Conservation (phyloP, 2,113 vertebrate genomes). For the Oncorhynchus keta region DNA sequence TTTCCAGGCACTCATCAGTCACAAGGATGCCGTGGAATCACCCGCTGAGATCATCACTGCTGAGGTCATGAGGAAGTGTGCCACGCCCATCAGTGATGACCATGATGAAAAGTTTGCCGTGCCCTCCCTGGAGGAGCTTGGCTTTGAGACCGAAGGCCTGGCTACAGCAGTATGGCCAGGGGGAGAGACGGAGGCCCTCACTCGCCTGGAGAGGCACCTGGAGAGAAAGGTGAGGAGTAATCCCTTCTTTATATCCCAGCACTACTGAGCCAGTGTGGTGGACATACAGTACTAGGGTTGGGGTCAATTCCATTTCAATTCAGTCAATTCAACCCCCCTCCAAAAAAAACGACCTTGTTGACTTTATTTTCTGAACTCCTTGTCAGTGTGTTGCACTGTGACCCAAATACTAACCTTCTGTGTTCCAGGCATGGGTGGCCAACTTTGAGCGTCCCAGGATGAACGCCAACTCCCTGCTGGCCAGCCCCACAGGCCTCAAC, state of each 20-base stretch:
- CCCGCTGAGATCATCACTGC: conserved; percentile 82
- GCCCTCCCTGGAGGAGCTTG: conserved; percentile 86
- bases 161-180: conserved; percentile 90
- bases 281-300: not conserved
- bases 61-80: conserved; percentile 79
- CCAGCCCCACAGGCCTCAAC: too few species aligned
- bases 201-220: conserved; percentile 89
- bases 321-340: too few species aligned
- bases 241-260: not conserved
- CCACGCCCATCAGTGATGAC: conserved; percentile 81
- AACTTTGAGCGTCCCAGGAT: too few species aligned
- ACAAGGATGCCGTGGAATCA: conserved; percentile 83
- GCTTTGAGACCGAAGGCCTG: conserved; percentile 92
- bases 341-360: too few species aligned
- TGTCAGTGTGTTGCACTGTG: not conserved
- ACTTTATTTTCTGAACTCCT: not conserved
- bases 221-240: conserved; percentile 84
- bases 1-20: conserved; percentile 85
- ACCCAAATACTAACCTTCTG: too few species aligned
- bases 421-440: too few species aligned
- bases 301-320: too few species aligned
- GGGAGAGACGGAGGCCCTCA: conserved; percentile 93
- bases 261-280: not conserved
- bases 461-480: too few species aligned
- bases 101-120: conserved; percentile 87